phyloP scores from a whole-genome alignment of 2,888 invertebrate species.

The Hypomecis atomaria region DNA sequence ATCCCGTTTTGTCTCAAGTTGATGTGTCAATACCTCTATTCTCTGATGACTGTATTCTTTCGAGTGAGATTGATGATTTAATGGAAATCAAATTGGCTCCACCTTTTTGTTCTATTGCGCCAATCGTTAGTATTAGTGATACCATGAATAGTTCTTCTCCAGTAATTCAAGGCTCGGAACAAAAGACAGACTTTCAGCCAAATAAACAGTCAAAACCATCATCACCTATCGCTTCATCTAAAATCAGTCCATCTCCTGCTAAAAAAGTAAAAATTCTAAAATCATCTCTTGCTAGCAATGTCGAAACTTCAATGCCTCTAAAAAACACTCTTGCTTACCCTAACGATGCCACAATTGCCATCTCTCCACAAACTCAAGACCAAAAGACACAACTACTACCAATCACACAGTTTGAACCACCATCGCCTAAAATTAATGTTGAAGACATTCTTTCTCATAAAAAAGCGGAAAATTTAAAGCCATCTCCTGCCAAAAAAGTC shows the following conservation, averaged over 20 bases:
- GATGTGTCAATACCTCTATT: constrained; percentile 7
- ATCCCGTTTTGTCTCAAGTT: constrained; percentile 22
- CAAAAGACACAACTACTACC: no score
- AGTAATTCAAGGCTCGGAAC: constrained; percentile 21
- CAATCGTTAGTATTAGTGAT: constrained; percentile 21
- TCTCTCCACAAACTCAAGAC: no score
- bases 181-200: constrained; percentile 20
- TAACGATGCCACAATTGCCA: constrained; percentile 10
- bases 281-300: constrained; percentile 17
- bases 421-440: no score
- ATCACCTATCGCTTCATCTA: constrained; percentile 20
- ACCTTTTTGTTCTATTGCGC: constrained; percentile 21
- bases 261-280: constrained; percentile 20
- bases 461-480: no score
- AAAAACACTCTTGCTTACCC: constrained; percentile 13
- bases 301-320: constrained; percentile 21
- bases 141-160: constrained; percentile 21
- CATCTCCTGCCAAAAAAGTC: no score
- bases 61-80: constrained; percentile 21
- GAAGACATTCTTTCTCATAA: no score
- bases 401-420: no score
- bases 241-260: constrained; percentile 19
- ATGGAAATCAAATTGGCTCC: constrained; percentile 22
- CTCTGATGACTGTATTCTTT: constrained; percentile 20
- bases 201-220: constrained; percentile 21